Evolutionary conservation across 2,888 invertebrate species (phyloP).

Genomic region (Cenopis cana): DNA sequence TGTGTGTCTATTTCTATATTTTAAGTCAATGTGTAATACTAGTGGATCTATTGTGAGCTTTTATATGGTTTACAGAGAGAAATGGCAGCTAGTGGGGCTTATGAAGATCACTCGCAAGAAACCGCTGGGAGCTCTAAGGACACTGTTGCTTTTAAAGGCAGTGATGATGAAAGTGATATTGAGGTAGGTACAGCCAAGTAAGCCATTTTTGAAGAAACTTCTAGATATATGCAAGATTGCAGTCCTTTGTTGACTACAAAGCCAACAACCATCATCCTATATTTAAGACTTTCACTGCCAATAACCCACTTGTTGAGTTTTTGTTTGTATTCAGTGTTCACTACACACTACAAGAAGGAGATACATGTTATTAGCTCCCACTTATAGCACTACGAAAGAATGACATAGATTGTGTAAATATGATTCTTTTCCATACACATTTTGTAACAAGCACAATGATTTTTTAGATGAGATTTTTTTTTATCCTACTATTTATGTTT

Average conservation of each 20-base stretch:
- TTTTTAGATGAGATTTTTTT: too few species aligned
- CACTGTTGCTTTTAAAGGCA: conserved; percentile 57
- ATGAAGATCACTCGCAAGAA: conserved; percentile 60
- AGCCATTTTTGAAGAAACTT: neutral
- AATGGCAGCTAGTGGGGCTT: conserved; percentile 80
- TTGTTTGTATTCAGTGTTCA: too few species aligned
- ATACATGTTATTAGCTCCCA: too few species aligned
- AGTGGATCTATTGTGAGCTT: neutral
- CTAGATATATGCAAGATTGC: neutral
- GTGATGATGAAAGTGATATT: conserved; percentile 75
- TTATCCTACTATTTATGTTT: neutral
- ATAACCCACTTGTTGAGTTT: neutral
- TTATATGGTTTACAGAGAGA: conserved; percentile 74
- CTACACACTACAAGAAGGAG: too few species aligned
- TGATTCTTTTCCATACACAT: neutral
- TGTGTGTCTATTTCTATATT: too few species aligned
- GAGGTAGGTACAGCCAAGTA: conserved; percentile 69
- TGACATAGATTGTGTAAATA: neutral
- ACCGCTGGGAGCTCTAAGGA: conserved; percentile 55
- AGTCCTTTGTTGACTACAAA: neutral
- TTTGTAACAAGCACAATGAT: neutral
- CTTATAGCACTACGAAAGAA: neutral
- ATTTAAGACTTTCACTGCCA: neutral
- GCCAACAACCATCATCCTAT: too few species aligned
- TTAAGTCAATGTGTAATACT: too few species aligned